Conservation (phyloP, 2,797 vertebrate species). For the Sternotherus odoratus region DNA sequence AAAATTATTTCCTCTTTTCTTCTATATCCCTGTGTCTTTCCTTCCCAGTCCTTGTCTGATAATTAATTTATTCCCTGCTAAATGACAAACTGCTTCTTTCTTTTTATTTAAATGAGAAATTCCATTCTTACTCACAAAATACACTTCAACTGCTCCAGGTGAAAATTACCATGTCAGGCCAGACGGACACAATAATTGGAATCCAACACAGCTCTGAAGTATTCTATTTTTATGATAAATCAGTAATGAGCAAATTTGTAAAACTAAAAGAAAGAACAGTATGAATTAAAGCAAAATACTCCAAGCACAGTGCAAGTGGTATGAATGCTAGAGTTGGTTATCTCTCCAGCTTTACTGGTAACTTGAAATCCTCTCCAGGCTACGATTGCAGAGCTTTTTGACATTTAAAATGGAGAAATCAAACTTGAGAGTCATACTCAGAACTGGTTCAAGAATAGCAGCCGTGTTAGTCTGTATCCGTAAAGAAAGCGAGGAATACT, state of each 20-base stretch:
- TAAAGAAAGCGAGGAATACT: too few relatives aligned
- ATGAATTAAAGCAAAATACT: background rate
- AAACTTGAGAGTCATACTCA: background rate
- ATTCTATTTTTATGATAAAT: conserved; percentile 3
- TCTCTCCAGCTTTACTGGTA: conserved; percentile 17
- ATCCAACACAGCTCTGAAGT: background rate
- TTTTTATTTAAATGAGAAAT: background rate
- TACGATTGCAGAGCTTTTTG: background rate
- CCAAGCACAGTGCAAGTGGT: background rate
- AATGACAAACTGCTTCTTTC: conserved; percentile 9
- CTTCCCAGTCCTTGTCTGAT: background rate
- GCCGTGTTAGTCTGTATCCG: too few relatives aligned
- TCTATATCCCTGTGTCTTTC: background rate
- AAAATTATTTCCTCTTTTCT: background rate
- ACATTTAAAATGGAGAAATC: background rate
- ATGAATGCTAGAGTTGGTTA: background rate
- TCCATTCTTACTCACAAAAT: background rate
- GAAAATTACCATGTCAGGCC: conserved; percentile 23
- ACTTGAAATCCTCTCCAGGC: background rate
- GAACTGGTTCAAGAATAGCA: too few relatives aligned
- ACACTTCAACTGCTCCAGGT: conserved; percentile 7
- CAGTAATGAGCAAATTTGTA: conserved; percentile 20
- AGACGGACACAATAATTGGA: background rate
- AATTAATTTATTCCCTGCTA: background rate
- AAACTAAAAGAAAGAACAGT: background rate